Base-by-base conservation (phyloP, 2,113 vertebrate genomes). In the Myiozetetes cayanensis region DNA sequence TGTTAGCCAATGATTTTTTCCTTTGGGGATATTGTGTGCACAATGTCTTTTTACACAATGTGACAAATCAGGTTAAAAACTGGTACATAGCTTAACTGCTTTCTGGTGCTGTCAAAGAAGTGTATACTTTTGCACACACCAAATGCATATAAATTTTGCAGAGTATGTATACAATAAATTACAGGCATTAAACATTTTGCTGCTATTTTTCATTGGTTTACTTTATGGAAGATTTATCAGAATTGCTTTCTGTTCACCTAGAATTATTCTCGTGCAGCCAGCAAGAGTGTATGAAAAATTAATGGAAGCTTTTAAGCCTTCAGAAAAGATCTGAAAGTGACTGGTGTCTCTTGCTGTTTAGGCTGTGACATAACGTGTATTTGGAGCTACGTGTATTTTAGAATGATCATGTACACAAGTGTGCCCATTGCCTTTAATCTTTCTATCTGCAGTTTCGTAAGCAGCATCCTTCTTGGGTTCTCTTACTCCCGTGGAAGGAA, bases 151-250 rank as follows among this genome's bases (percentile, higher is more conserved):
- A 89, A 95, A 85, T 97, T 97, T 98, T 98, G 80, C 97, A 94
- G 95, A 97, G 94, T 97, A 97, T 98, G 97, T 98, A 96, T 96
- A 97, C 81, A 98, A 98, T 93, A 98, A 97, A 98, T 96, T 92
- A 88, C 88, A 97, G 97, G 95, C 93, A 97, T 98, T 98, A 98
- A 97, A 95, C 91, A 95, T 96, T 96, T 96, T 97, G 85, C 94
- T 97, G 93, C 89, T 97, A 97, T 89, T 97, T 98, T 68, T 97
- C 91, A 93, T 47, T 98, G 94, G 86, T 96, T 97, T 98, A 89
- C 89, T 97, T 97, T 73, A 79, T 82, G 44, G 46, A 85, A 93
- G 82, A 39, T 23, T 78, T 86, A 80, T 77, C 49, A 74, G 49
- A 78, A 79, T 85, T 79, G 37, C 79, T 46, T 91, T 59, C 50